Conservation (phyloP, 1,140 invertebrate species). For the Brachystomella parvula region DNA sequence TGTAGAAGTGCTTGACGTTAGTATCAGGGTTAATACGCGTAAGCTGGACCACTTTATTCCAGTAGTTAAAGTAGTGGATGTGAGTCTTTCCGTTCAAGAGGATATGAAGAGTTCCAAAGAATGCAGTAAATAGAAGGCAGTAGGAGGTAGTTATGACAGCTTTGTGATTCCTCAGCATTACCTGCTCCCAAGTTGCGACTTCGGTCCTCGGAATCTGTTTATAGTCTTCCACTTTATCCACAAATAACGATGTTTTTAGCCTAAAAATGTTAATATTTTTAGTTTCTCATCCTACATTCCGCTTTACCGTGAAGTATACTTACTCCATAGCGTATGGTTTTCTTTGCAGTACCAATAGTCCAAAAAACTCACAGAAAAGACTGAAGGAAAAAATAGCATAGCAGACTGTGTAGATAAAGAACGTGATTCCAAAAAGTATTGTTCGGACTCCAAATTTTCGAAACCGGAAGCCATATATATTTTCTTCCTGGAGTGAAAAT, state of each 20-base stretch:
- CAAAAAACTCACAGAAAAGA: neutral
- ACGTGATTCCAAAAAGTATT: neutral
- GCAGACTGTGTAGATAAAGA: neutral
- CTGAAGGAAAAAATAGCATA: neutral
- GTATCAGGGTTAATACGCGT: neutral
- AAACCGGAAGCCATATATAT: neutral
- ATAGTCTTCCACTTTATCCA: neutral
- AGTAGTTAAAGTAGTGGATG: constrained; percentile 13
- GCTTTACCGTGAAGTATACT: neutral
- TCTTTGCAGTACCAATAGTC: neutral
- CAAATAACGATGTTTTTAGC: neutral
- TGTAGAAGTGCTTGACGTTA: neutral
- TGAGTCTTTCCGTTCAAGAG: neutral
- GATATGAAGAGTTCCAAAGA: neutral
- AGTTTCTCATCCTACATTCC: neutral
- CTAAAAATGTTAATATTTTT: neutral
- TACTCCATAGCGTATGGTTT: neutral
- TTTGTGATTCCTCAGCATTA: neutral
- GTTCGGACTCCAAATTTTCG: neutral
- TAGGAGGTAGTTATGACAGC: neutral
- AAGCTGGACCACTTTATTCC: constrained; percentile 1
- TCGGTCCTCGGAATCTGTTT: neutral
- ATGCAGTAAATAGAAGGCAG: neutral
- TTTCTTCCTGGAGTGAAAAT: neutral
- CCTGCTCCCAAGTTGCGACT: neutral